Evolutionary conservation across 2,797 vertebrate species (phyloP), one percentile per base, ranked within the genome.

Genomic region (Enteromius thamalakanensis): DNA sequence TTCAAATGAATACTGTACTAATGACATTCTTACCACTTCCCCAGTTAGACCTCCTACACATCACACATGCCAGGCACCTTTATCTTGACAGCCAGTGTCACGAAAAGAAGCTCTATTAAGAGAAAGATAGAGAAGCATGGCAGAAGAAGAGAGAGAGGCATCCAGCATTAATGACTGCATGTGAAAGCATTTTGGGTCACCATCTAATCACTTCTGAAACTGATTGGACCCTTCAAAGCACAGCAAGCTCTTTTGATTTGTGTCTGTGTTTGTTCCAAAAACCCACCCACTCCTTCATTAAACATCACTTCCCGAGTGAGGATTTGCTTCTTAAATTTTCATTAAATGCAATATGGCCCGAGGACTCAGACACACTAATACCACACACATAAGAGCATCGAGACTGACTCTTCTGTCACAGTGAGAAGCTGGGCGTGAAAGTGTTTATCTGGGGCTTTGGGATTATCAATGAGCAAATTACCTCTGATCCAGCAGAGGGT

Each of bases 321-420:
- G 82, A 87, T 87, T 87, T 86, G 77, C 71, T 76, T 32, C 42
- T 85, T 80, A 85, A 86, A 78, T 81, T 78, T 87, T 82, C 81
- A 89, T 89, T 87, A 88, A 80, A 76, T 68, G 60, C 51, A 82
- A 78, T 79, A 60, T 62, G 81, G 75, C 65, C 75, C 47, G 81
- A 55, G 47, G 68, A 72, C 67, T 79, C 72, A 64, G 47, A 76
- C 37, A 19, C n/a, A 53, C 68, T 70, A 49, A 71, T 70, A 79
- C 55, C 47, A 68, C 71, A 69, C 12, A n/a, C 34, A 69, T 67
- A 55, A 53, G 60, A 55, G 76, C 68, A 70, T 40, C 19, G 19
- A 76, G 55, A 53, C 79, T 49, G 84, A 49, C 45, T 72, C 58
- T 62, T 40, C 74, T 42, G 55, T 79, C 42, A 79, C 53, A 40